Evolutionary conservation across 2,113 vertebrate species (phyloP), one percentile per base, ranked within the genome.

Genomic region (Mus spicilegus): DNA sequence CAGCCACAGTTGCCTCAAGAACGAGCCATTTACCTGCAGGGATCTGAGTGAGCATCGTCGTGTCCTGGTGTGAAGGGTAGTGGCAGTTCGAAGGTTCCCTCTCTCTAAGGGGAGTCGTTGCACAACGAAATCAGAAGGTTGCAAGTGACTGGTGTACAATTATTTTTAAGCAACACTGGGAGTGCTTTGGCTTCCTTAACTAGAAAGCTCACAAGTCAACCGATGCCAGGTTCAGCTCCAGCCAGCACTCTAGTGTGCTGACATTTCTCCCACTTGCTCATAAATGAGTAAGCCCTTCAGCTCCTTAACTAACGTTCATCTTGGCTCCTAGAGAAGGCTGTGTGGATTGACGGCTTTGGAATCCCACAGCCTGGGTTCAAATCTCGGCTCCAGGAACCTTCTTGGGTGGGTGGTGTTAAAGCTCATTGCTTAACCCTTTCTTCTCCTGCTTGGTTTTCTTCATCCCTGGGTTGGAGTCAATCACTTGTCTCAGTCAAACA

Each of bases 151-250:
- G 88, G 90, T 42, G 36, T 51, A 10, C 46, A 56, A 84, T 24
- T 90, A 91, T 93, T 92, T 93, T 93, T 88, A 96, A 96, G 95
- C 14, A 46, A 65, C 58, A 67, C 87, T 70, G 42, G 61, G 93
- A 93, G 87, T 56, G 39, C 30, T 26, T 54, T 87, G 85, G 90
- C 88, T 94, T 56, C 30, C 82, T 89, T 67, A 82, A 87, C 84
- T 81, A 49, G 87, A 86, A 96, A 85, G 73, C 87, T 16, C n/a
- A 17, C 33, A 12, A 91, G 80, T 94, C 94, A 96, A 87, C 93
- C 51, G 92, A 85, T 69, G 87, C 87, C 63, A 58, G 78, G 84
- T 96, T 85, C 56, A 58, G 77, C 89, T 91, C 28, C 49, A 91
- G 90, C 54, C 67, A 77, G 46, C 67, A 87, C 61, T 63, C 72